Percentiles rank a stretch among this genome's conserved stretches.
Conservation (phyloP, 2,888 invertebrate species). For the Aleiodes leptofemur region DNA sequence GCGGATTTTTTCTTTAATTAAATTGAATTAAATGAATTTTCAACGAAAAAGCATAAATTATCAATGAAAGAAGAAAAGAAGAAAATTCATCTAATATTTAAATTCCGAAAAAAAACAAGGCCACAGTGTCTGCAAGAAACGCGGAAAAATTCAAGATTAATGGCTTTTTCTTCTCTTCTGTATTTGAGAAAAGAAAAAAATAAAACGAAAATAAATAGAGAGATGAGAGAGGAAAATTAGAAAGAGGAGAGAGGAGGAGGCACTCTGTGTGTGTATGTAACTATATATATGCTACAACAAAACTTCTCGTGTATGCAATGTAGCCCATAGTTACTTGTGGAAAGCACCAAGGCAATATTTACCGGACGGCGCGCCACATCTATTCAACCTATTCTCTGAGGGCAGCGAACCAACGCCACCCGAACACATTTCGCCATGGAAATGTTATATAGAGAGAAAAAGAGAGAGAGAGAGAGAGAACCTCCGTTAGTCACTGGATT, state of each 20-base stretch:
- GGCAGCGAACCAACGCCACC: conserved; percentile 29
- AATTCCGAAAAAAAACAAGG: background rate
- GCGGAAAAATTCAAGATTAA: conserved; percentile 14
- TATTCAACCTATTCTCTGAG: conserved; percentile 31
- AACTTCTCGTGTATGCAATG: conserved; percentile 8
- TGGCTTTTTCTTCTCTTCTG: background rate
- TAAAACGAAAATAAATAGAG: conserved; percentile 1
- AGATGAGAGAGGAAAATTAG: conserved; percentile 21
- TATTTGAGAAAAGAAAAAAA: background rate
- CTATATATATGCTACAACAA: conserved; percentile 3
- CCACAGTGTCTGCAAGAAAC: conserved; percentile 9
- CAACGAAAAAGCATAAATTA: too few species aligned
- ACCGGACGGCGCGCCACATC: conserved; percentile 27
- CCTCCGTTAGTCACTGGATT: conserved; percentile 21
- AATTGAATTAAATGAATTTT: too few species aligned
- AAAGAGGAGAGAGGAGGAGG: conserved; percentile 22
- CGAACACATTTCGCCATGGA: conserved; percentile 27
- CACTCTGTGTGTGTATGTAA: background rate
- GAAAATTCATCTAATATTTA: background rate
- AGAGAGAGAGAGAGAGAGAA: background rate
- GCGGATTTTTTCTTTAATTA: too few species aligned
- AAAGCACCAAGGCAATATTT: conserved; percentile 31
- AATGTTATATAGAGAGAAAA: background rate
- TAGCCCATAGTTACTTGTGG: conserved; percentile 4
- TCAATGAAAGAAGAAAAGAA: too few species aligned